Conservation (phyloP, 2,113 vertebrate genomes). For the Phasianus colchicus region DNA sequence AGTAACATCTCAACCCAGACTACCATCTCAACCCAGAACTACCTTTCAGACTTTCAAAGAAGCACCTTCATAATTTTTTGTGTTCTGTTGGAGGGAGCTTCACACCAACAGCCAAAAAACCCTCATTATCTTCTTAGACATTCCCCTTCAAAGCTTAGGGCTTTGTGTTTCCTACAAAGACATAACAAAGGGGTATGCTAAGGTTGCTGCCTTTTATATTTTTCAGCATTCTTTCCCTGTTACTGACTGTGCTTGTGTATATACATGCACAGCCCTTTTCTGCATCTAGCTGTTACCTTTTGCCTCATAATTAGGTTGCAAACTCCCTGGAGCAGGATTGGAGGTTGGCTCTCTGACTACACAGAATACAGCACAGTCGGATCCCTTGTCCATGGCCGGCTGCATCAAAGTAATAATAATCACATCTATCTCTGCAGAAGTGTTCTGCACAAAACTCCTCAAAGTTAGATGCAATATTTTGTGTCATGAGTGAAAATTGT, state of each 20-base stretch:
- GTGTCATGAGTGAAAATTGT: neutral
- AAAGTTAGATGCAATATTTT: neutral
- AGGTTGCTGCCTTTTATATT: neutral
- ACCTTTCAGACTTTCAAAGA: neutral
- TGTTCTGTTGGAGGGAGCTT: neutral
- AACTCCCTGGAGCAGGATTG: neutral
- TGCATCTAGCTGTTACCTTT: neutral
- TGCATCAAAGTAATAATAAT: neutral
- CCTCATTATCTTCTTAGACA: conserved; percentile 2
- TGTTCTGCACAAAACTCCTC: neutral
- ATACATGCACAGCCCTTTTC: neutral
- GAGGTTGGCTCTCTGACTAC: neutral
- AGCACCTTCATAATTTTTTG: neutral
- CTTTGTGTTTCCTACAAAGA: neutral
- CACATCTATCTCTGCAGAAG: neutral
- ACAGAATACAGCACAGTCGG: neutral
- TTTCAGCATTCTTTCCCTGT: neutral
- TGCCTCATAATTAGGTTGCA: neutral
- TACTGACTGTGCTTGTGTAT: neutral
- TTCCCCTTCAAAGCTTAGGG: neutral
- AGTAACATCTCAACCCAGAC: neutral
- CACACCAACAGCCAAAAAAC: conserved; percentile 7
- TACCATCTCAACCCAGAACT: neutral
- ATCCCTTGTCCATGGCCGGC: neutral
- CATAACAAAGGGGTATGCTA: neutral